Evolutionary conservation across 1,140 invertebrate species (phyloP).

Genomic region (Eurosta solidaginis): DNA sequence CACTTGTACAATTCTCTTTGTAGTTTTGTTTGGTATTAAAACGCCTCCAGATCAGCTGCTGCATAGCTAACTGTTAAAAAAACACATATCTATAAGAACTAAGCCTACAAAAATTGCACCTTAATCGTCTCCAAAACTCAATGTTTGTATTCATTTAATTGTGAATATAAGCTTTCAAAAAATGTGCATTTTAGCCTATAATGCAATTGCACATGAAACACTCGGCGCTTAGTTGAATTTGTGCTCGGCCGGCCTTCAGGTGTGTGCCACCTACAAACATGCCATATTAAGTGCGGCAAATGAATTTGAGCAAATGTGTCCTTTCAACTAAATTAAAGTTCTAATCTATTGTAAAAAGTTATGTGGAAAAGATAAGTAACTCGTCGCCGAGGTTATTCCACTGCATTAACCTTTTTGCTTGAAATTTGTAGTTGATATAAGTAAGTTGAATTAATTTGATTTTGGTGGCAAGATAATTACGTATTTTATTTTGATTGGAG

Average conservation of each 20-base stretch:
- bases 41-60: too few species aligned
- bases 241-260: background rate
- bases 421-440: too few species aligned
- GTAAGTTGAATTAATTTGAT: too few species aligned
- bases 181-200: background rate
- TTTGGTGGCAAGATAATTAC: too few species aligned
- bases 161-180: background rate
- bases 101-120: background rate
- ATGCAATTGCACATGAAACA: background rate
- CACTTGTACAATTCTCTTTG: background rate
- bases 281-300: constrained; percentile 22
- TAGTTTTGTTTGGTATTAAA: background rate
- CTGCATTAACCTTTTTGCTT: background rate
- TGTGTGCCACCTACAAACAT: background rate
- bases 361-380: constrained; percentile 2
- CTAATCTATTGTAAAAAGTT: constrained; percentile 17
- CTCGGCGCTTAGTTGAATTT: background rate
- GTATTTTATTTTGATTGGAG: too few species aligned
- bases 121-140: background rate
- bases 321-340: constrained; percentile 28
- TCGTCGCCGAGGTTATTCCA: constrained; percentile 10
- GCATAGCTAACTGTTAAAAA: too few species aligned
- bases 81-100: too few species aligned
- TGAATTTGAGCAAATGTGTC: background rate
- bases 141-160: background rate